Percentiles rank a stretch among this genome's conserved stretches.
phyloP scores from a whole-genome alignment of 2,113 vertebrate genomes.

The Pelusios castaneus region DNA sequence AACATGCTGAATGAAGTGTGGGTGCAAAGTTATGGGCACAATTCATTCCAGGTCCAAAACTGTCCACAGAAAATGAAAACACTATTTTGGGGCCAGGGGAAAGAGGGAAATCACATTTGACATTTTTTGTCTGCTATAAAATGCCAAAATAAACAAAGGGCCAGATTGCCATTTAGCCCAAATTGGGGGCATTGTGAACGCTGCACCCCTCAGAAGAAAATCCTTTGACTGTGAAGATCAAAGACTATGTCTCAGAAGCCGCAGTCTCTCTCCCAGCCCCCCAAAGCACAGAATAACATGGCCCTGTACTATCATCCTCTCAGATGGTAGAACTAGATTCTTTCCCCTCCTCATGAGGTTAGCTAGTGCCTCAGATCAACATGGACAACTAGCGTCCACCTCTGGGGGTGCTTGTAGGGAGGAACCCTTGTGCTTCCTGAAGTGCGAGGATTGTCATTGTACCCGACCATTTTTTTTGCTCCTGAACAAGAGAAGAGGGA shows the following conservation, averaged over 20 bases:
- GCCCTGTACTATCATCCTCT: neutral
- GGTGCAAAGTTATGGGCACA: neutral
- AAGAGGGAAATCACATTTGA: neutral
- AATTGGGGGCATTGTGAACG: neutral
- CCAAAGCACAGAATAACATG: neutral
- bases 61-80: neutral
- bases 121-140: neutral
- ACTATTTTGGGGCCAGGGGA: too few relatives aligned
- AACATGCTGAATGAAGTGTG: neutral
- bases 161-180: neutral
- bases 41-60: neutral
- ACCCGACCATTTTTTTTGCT: neutral
- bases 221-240: neutral
- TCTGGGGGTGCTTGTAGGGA: constrained; percentile 21
- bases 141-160: neutral
- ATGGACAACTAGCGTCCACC: neutral
- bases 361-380: neutral
- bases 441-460: neutral
- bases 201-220: neutral
- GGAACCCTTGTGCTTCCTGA: neutral
- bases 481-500: neutral
- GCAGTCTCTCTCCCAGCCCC: neutral
- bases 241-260: neutral
- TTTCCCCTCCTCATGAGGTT: constrained; percentile 13
- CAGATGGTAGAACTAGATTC: neutral